phyloP scores from a whole-genome alignment of 2,888 invertebrate genomes.

The Spatulosminthurus flaviceps region DNA sequence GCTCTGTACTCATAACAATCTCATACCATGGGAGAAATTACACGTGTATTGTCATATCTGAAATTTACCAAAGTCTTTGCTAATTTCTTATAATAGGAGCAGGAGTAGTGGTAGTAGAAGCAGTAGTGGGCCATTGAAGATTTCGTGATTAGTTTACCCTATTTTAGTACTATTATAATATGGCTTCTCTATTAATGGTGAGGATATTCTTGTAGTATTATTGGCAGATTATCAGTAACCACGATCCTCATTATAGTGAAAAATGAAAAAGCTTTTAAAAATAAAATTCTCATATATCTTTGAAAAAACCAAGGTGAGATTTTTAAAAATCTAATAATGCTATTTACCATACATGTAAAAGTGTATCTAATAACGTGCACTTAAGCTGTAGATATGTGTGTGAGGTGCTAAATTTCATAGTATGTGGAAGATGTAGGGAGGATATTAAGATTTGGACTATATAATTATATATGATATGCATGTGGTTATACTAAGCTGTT shows the following conservation, averaged over 20 bases:
- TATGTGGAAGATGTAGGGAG: no score
- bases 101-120: no score
- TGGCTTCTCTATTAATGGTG: no score
- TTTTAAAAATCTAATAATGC: not conserved
- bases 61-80: constrained; percentile 5
- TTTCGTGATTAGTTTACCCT: constrained; percentile 11
- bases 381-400: no score
- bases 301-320: not conserved
- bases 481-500: no score
- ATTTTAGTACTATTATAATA: not conserved
- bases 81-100: no score
- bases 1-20: no score
- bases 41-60: not conserved
- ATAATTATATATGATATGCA: no score
- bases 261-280: not conserved
- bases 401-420: no score
- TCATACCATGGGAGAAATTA: constrained; percentile 18
- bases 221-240: not conserved
- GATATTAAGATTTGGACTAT: no score
- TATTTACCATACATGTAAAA: no score
- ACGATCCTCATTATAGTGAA: not conserved
- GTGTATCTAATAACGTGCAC: no score
- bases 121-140: not conserved
- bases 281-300: not conserved
- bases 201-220: not conserved